Evolutionary conservation across 2,888 invertebrate genomes (phyloP).

Genomic region (Ennomos erosarius): DNA sequence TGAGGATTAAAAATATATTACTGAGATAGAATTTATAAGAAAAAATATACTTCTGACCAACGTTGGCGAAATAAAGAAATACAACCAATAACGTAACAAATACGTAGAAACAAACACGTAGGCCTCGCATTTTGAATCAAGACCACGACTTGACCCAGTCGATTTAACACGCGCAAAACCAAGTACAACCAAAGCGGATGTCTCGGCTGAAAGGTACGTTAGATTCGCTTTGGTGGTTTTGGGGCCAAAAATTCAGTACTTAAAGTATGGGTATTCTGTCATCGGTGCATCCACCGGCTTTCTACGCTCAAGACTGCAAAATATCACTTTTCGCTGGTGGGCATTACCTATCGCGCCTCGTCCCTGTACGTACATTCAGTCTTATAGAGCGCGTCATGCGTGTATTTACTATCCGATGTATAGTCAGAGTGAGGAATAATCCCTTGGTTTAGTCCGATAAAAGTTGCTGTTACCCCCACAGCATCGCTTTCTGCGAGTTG

Average conservation of each 20-base stretch:
- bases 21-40: no score
- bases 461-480: neutral
- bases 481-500: neutral
- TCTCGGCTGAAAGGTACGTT: neutral
- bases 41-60: no score
- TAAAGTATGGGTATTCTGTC: conserved; percentile 21
- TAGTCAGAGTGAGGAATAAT: conserved; percentile 7
- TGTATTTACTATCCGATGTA: conserved; percentile 4
- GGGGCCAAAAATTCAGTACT: conserved; percentile 6
- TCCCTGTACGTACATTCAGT: conserved; percentile 15
- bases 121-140: no score
- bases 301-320: conserved; percentile 5
- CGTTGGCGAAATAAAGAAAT: no score
- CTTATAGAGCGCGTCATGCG: conserved; percentile 18
- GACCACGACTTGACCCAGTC: conserved; percentile 4
- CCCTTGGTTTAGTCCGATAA: conserved; percentile 2
- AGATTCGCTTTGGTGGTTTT: conserved; percentile 1
- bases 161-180: conserved; percentile 1
- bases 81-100: no score
- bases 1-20: no score
- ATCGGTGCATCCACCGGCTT: neutral
- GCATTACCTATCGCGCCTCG: neutral
- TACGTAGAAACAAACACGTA: no score
- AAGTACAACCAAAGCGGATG: neutral
- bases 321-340: neutral